Conservation (phyloP, 2,113 vertebrate species). For the Colossoma macropomum region DNA sequence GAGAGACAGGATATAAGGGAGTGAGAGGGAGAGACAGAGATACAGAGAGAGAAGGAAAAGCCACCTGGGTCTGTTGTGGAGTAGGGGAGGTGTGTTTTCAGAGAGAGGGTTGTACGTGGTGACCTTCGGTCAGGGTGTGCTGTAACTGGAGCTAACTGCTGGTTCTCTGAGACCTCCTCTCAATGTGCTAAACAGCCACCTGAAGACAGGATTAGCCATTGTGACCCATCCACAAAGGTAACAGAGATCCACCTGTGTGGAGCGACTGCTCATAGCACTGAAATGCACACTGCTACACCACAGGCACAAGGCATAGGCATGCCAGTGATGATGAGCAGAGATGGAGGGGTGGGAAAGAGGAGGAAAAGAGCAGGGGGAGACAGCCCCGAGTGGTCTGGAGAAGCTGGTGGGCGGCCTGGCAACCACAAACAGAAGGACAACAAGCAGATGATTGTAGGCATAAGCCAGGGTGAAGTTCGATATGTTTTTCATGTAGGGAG, state of each 20-base stretch:
- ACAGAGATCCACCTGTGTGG: constrained; percentile 73
- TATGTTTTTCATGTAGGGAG: constrained; percentile 64
- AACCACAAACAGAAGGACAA: constrained; percentile 67
- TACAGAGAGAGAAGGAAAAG: constrained; percentile 63
- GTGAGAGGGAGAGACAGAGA: constrained; percentile 41
- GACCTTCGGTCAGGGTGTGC: constrained; percentile 78
- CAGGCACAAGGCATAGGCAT: constrained; percentile 21
- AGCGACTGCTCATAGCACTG: constrained; percentile 56
- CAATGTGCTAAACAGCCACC: constrained; percentile 78
- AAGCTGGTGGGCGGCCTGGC: constrained; percentile 64
- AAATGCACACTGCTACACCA: constrained; percentile 69
- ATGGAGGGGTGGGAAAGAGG: constrained; percentile 35
- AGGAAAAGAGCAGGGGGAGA: constrained; percentile 46
- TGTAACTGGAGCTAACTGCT: constrained; percentile 81
- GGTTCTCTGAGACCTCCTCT: constrained; percentile 73
- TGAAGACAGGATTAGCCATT: constrained; percentile 79
- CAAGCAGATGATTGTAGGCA: constrained; percentile 70
- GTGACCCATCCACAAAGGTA: constrained; percentile 76
- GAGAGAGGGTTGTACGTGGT: constrained; percentile 71
- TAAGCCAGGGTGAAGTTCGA: constrained; percentile 72
- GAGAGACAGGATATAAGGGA: constrained; percentile 28
- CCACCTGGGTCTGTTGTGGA: constrained; percentile 66
- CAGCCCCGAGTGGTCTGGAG: constrained; percentile 50
- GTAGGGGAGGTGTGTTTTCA: constrained; percentile 59
- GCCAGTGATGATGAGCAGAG: constrained; percentile 55